Evolutionary conservation across 2,113 vertebrate genomes (phyloP), one percentile per base, ranked within the genome.

Genomic region (Sceloporus tristichus): DNA sequence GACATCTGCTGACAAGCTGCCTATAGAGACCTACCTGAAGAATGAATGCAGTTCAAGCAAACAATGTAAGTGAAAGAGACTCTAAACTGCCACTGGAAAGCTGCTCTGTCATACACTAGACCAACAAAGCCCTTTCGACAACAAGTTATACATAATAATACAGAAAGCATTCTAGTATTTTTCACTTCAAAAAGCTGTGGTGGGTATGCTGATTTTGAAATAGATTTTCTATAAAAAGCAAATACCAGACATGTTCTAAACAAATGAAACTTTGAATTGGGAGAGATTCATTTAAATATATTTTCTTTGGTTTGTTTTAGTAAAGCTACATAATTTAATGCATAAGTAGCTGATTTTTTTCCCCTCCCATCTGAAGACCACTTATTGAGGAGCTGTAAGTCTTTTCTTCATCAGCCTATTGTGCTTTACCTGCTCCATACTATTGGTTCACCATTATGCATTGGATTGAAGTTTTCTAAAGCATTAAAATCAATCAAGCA

Each of bases 1-100:
- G 74, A 74, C 78, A 42, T 53, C 68, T 86, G 88, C 89, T 90
- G 87, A 78, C 87, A 91, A 89, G 56, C 56, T 53, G 18, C 66
- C 25, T 79, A 62, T 1, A 65, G 89, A 84, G 90, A n/a, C 9
- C 88, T 62, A 0, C 54, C 7, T 21, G 80, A 91, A 29, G 88
- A 62, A 89, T 21, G 42, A 25, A 0, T 0, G 85, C 89, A 86
- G 42, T 29, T 83, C 80, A 48, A 48, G 42, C 75, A 77, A 34
- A 91, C 59, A 82, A 25, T 82, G 85, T 68, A 76, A 88, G 74
- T 65, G 84, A 40, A 59, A 56, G 90, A 68, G 84, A 87, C 68
- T 81, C 21, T 38, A 87, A 34, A 56, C 81, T 8, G 0, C 68
- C 1, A 40, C 10, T 87, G 91, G 83, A 85, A 82, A 84, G 54